Base-by-base conservation (phyloP, 2,797 vertebrate genomes). In the Cuniculus paca region DNA sequence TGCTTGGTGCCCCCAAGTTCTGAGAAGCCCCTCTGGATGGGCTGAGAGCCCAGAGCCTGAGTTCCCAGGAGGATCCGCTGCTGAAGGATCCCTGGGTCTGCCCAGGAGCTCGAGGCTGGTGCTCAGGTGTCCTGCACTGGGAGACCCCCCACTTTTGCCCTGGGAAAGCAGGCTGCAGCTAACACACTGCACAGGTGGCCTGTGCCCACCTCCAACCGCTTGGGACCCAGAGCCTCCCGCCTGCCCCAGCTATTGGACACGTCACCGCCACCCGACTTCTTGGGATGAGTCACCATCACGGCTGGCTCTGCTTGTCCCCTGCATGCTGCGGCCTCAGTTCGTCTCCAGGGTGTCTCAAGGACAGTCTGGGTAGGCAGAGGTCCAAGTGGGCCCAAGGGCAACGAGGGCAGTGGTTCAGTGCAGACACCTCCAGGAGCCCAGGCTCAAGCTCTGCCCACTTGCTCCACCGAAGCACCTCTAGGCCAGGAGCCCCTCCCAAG, bases 241-340 rank as follows among this genome's bases (percentile, higher is more conserved):
- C 52, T 1, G 12, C 52, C 8, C 26, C 0, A 2, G 11, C 79
- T 58, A 63, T 84, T 58, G 78, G 83, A 90, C 72, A 28, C 3
- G 4, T 31, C 5, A 2, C 52, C 3, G 16, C 39, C 13, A 81
- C 28, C 58, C n/a, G 6, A 39, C 2, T 36, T 24, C 58, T 42
- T 6, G 4, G 10, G 52, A 83, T 96, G 96, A 96, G 92, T 96
- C 96, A 95, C 54, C 74, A 26, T n/a, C 61, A 39, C 31, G 48
- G 79, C 61, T 36, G 34, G 85, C 86, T 91, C 83, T 48, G 60
- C 36, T 5, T 50, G n/a, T 52, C n/a, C 60, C 24, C 19, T 1
- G 26, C 13, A 26, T 4, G 45, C 72, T 48, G 70, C 81, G 16
- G 52, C 52, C 52, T 58, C n/a, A 56, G 34, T 20, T 79, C 77